A percentile compares a stretch with the other conserved stretches of the same genome.
Evolutionary conservation across 2,113 vertebrate genomes (phyloP).

Genomic region (Clupea harengus): DNA sequence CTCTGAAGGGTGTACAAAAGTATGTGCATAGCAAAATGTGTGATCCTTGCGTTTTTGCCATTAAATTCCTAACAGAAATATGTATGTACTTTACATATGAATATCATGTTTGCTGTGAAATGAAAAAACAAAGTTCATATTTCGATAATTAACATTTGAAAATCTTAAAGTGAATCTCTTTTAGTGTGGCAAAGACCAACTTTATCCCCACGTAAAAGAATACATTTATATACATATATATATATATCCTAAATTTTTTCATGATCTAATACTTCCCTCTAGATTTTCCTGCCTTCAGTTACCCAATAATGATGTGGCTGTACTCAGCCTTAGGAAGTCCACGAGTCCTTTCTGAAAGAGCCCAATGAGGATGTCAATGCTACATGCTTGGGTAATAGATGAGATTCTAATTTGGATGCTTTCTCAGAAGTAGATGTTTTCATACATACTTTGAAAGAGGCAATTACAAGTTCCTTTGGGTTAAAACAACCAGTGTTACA

Average conservation of each 20-base stretch:
- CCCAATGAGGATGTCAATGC: neutral
- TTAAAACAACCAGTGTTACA: neutral
- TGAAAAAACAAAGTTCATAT: slow-evolving; percentile 56
- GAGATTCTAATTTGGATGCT: neutral
- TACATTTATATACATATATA: slow-evolving; percentile 53
- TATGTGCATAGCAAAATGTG: slow-evolving; percentile 54
- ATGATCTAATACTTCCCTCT: slow-evolving; percentile 35
- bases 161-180: slow-evolving; percentile 52
- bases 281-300: slow-evolving; percentile 36
- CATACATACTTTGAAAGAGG: neutral
- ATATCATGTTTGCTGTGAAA: slow-evolving; percentile 54
- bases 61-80: slow-evolving; percentile 60
- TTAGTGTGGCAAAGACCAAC: slow-evolving; percentile 43
- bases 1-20: slow-evolving; percentile 44
- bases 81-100: slow-evolving; percentile 63
- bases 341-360: neutral
- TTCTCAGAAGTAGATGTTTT: neutral
- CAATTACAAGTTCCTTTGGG: neutral
- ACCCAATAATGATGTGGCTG: neutral
- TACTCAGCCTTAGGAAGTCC: neutral
- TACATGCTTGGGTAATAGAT: neutral
- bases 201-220: slow-evolving; percentile 56
- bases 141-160: slow-evolving; percentile 56
- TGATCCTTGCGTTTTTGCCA: slow-evolving; percentile 57
- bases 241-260: slow-evolving; percentile 51